Evolutionary conservation across 2,888 invertebrate genomes (phyloP), one percentile per base, ranked within the genome.

Genomic region (Papilio demoleus): DNA sequence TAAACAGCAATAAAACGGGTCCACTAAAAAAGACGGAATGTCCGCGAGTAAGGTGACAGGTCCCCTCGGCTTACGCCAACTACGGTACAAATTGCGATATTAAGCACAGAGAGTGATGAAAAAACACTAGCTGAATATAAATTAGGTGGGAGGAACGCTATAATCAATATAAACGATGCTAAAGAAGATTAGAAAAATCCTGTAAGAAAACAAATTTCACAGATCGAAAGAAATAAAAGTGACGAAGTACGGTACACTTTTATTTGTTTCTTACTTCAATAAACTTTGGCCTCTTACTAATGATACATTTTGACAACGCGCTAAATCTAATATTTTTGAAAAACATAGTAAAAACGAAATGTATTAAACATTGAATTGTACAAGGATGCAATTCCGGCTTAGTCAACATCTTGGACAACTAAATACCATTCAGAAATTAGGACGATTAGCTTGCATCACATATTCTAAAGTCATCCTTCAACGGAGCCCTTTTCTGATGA

Each of bases 111-210:
- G 87, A 89, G 92, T 92, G 93, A 93, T 93, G 93, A 93, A 93
- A 93, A 92, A 93, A 93, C 93, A 90, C 93, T 88, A 88, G 87
- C 91, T 90, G 93, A 93, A 93, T 93, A 92, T 93, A 93, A 93
- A 93, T 93, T 90, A 92, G 92, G 90, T 84, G 81, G 84, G 87
- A 87, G 87, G 83, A 85, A 84, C 89, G 88, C 91, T 88, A 93
- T 93, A 93, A 93, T 93, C 93, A 92, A 93, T 93, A 93, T 92
- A 93, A 93, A 93, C 90, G 93, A 93, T 92, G 88, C 88, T 88
- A 87, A 88, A 86, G 89, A 88, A 92, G 92, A 93, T 93, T 93
- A 93, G 91, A 92, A 90, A 88, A 91, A 90, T 91, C 92, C 91
- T 84, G 87, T 86, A 85, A 88, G 86, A 89, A 88, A 91, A 90